Evolutionary conservation across 2,888 invertebrate species (phyloP).

Genomic region (Nesidiocoris tenuis): DNA sequence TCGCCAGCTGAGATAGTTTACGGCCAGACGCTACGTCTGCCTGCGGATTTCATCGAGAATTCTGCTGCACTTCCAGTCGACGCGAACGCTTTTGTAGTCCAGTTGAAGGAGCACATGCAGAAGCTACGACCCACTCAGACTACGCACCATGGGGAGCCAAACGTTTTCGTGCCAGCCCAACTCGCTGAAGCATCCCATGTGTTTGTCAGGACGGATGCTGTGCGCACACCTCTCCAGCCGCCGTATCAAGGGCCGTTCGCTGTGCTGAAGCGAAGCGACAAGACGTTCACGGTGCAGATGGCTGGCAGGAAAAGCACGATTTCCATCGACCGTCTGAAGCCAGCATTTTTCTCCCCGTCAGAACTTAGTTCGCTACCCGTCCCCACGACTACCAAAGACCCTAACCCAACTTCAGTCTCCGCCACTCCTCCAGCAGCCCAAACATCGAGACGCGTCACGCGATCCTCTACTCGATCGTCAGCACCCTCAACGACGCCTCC

Average conservation of each 20-base stretch:
- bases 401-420: too few relatives aligned
- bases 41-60: constrained; percentile 2
- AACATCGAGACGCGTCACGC: too few relatives aligned
- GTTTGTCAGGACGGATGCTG: constrained; percentile 41
- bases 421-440: too few relatives aligned
- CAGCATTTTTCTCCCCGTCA: constrained; percentile 11
- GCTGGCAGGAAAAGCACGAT: background rate
- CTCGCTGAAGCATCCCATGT: constrained; percentile 38
- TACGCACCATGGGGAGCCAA: background rate
- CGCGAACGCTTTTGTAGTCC: constrained; percentile 2
- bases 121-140: constrained; percentile 19
- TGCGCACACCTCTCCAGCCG: constrained; percentile 16
- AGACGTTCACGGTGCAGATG: constrained; percentile 13
- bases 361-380: too few relatives aligned
- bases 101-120: background rate
- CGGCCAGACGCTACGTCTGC: constrained; percentile 4
- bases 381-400: too few relatives aligned
- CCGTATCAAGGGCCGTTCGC: constrained; percentile 32
- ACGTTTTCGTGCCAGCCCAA: constrained; percentile 1
- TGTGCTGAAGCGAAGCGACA: constrained; percentile 7
- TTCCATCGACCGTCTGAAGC: constrained; percentile 22
- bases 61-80: background rate
- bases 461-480: too few relatives aligned
- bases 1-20: constrained; percentile 28
- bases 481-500: too few relatives aligned